Percentiles rank a stretch among this genome's conserved stretches.
Conservation (phyloP, 2,797 vertebrate species). For the Menidia menidia region DNA sequence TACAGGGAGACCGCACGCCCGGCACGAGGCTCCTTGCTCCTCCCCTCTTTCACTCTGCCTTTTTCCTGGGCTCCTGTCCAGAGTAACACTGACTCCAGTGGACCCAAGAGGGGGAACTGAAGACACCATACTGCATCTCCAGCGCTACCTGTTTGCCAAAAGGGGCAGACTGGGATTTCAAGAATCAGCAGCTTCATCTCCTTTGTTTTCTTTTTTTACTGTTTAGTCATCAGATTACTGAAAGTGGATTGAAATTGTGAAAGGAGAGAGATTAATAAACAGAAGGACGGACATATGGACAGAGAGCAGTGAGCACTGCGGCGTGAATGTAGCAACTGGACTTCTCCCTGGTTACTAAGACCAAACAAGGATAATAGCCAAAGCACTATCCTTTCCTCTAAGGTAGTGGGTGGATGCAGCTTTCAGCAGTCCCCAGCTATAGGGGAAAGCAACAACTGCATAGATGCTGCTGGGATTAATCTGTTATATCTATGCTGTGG, state of each 20-base stretch:
- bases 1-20: conserved; percentile 72
- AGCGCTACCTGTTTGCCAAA: conserved; percentile 35
- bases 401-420: conserved; percentile 78
- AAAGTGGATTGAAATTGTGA: conserved; percentile 44
- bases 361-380: conserved; percentile 71
- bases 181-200: conserved; percentile 44
- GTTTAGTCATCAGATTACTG: conserved; percentile 36
- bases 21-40: conserved; percentile 74
- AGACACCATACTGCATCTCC: conserved; percentile 57
- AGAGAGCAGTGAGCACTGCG: conserved; percentile 71
- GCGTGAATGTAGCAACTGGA: conserved; percentile 77
- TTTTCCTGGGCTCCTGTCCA: conserved; percentile 72
- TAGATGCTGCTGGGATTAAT: conserved; percentile 57
- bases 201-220: conserved; percentile 14
- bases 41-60: conserved; percentile 63
- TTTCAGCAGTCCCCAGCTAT: conserved; percentile 63
- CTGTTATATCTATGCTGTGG: conserved; percentile 34
- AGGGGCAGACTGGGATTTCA: conserved; percentile 47
- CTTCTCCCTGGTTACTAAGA: conserved; percentile 73
- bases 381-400: conserved; percentile 66
- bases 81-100: conserved; percentile 71
- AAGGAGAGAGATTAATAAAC: conserved; percentile 49
- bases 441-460: conserved; percentile 64
- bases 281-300: conserved; percentile 72
- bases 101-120: conserved; percentile 70